These are phyloP conservation scores for Chloroceryle inda DNA, from an alignment of 2,797 vertebrate species.

Conservation along the genomic window DNA sequence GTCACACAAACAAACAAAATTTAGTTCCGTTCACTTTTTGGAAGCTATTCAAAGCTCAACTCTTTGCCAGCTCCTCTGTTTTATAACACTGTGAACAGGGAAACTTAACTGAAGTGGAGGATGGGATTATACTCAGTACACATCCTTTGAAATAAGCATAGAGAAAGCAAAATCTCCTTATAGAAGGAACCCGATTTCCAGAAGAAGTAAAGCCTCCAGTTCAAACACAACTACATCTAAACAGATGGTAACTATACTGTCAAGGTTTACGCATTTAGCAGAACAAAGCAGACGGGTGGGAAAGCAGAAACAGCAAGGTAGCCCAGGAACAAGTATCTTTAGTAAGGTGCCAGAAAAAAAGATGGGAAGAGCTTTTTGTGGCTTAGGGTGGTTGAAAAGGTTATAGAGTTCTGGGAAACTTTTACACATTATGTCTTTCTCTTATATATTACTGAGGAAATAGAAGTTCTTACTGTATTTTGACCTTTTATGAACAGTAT, in stretches of 20 bases:
- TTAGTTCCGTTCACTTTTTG: neutral
- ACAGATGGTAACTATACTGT: neutral
- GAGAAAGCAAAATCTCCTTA: neutral
- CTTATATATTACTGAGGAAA: neutral
- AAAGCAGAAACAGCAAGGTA: neutral
- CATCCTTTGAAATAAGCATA: neutral
- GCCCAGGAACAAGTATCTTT: neutral
- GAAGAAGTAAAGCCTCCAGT: neutral
- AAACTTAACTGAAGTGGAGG: neutral
- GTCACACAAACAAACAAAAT: neutral
- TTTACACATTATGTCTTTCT: neutral
- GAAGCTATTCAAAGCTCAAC: neutral
- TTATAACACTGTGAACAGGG: neutral
- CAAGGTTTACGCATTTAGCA: neutral
- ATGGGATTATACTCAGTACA: neutral
- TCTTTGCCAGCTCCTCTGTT: neutral
- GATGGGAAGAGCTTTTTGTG: neutral
- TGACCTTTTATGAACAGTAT: neutral
- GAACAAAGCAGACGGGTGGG: neutral
- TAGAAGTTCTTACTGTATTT: neutral
- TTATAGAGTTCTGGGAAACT: neutral
- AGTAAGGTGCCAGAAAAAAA: neutral
- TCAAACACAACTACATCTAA: neutral
- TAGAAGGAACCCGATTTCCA: neutral
- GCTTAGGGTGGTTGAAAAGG: neutral